Base-by-base conservation (phyloP, 2,113 vertebrate species). In the Halichoerus grypus region DNA sequence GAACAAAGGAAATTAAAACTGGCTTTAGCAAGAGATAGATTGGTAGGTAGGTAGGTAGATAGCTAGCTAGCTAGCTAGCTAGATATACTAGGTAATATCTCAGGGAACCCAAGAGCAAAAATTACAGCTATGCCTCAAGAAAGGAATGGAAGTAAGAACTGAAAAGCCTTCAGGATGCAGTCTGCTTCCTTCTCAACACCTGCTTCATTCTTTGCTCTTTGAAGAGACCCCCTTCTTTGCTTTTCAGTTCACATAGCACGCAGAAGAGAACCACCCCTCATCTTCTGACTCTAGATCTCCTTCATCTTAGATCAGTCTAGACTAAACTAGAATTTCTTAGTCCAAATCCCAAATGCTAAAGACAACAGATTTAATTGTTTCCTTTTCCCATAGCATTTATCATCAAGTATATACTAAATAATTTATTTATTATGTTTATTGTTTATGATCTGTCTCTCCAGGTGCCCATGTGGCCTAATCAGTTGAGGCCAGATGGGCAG, bases 1-100 rank as follows among this genome's bases (percentile, higher is more conserved):
- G 55, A 91, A 89, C 49, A 91, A 87, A 79, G 46, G 49, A 83
- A 96, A 84, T 65, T 80, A 15, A 92, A 91, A 49, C 26, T 82
- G 90, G 49, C 53, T 92, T 93, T 46, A 93, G 22, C 28, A 82
- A 76, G 26, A 77, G 26, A 76, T 46, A 28, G 39, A 26, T 22
- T 4, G 22, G 26, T 11, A 57, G 28, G 26, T 12, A 67, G 28
- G 3, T 26, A 83, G 53, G 36, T 1, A 57, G 28, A 10, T 12
- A 61, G 28, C 61, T 9, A 28, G 31, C 49, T 36, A 65, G 31
- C 33, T 33, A 67, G 65, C 33, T 65, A 65, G 63, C 33, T 71
- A 71, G 46, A 69, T 46, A 85, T 33, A 93, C 5, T 77, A 69
- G 14, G 19, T 53, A 55, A 7, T 42, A 28, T 65, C 36, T 95